These are phyloP conservation scores for Hydriomena furcata DNA, from an alignment of 2,888 invertebrate species.

Conservation along the genomic window DNA sequence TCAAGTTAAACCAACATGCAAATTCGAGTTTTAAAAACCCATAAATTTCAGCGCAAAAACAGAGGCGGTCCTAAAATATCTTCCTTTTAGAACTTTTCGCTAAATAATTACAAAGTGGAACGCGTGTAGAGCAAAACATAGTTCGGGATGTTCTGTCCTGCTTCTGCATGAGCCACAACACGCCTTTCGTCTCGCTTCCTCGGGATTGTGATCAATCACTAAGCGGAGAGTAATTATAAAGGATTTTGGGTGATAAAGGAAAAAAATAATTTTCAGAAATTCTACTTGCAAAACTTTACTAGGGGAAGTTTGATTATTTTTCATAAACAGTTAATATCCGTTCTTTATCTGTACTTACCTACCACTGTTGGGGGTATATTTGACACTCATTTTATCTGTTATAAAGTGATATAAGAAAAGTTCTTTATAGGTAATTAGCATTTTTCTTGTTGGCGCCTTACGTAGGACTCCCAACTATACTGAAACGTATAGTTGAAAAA, in stretches of 20 bases:
- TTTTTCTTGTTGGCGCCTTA: not conserved
- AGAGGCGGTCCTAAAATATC: not conserved
- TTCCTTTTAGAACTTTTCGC: constrained; percentile 9
- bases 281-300: not conserved
- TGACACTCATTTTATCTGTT: no score
- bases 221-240: constrained; percentile 21
- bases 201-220: constrained; percentile 31
- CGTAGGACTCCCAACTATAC: not conserved
- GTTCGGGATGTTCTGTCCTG: constrained; percentile 3
- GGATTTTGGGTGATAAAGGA: constrained; percentile 11
- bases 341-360: no score
- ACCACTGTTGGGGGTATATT: no score
- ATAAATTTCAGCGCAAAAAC: constrained; percentile 2
- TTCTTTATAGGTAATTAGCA: no score
- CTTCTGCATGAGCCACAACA: not conserved
- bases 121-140: constrained; percentile 17
- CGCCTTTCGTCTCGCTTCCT: constrained; percentile 15
- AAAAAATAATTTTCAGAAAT: constrained; percentile 15
- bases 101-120: constrained; percentile 14
- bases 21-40: not conserved
- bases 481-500: no score
- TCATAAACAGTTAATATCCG: no score
- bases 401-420: no score
- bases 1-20: no score
- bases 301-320: not conserved